These are phyloP conservation scores for Caenorhabditis doughertyi DNA, from an alignment of 2,888 invertebrate genomes.

Conservation along the genomic window DNA sequence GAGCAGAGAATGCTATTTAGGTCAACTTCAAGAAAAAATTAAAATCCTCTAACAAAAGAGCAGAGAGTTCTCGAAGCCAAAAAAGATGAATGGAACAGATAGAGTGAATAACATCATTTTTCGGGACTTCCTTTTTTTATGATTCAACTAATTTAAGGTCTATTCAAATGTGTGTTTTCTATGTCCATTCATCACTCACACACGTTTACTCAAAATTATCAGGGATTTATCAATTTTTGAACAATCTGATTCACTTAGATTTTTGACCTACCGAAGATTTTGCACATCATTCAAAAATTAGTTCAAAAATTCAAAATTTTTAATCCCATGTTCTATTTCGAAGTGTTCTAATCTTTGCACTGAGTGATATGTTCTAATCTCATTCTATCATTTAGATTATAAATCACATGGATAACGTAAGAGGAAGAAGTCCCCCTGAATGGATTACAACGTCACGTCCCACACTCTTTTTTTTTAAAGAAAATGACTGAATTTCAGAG, in stretches of 20 bases:
- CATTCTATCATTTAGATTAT: conserved; percentile 20
- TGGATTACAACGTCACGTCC: conserved; percentile 22
- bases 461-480: not conserved
- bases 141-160: conserved; percentile 14
- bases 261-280: no score
- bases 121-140: not conserved
- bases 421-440: not conserved
- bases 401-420: conserved; percentile 21
- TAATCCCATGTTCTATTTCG: not conserved
- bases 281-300: not conserved
- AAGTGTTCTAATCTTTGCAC: conserved; percentile 41
- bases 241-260: no score
- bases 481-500: not conserved
- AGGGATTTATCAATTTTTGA: no score
- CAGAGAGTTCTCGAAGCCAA: not conserved
- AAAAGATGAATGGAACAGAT: not conserved
- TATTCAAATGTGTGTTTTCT: conserved; percentile 16
- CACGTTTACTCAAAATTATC: conserved; percentile 10
- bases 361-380: conserved; percentile 41
- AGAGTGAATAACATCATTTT: not conserved
- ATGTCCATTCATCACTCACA: not conserved
- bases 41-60: no score
- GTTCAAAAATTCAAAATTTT: not conserved
- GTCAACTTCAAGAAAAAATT: no score
- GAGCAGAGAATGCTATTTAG: no score